Evolutionary conservation across 2,113 vertebrate species (phyloP).

Genomic region (Misgurnus anguillicaudatus): DNA sequence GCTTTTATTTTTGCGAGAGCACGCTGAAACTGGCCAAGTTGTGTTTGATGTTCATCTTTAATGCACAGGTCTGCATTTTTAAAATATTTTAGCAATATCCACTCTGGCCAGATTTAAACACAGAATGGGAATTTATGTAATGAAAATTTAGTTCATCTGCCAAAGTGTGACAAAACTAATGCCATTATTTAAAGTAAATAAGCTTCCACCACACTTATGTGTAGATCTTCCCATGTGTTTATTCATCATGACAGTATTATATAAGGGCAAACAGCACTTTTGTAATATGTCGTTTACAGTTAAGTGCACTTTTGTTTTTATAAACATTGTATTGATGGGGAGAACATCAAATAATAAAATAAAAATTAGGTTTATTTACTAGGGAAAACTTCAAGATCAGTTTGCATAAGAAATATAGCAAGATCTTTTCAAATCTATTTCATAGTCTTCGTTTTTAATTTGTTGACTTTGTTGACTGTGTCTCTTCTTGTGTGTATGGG

Average conservation of each 20-base stretch:
- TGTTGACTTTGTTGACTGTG: not conserved
- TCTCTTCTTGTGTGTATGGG: slow-evolving; percentile 12
- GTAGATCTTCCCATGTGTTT: not conserved
- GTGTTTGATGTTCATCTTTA: not conserved
- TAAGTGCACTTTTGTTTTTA: slow-evolving; percentile 1
- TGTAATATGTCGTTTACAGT: not conserved
- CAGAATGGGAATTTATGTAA: not conserved
- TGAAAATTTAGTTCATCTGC: not conserved
- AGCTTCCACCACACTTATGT: not conserved
- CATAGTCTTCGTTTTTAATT: not conserved
- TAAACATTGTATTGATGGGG: slow-evolving; percentile 4
- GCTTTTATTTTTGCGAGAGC: not conserved
- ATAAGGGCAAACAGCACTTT: not conserved
- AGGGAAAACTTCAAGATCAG: too few species aligned
- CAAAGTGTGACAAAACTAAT: not conserved
- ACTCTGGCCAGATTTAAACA: not conserved
- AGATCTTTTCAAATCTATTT: not conserved
- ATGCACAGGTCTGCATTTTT: not conserved
- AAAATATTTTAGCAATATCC: not conserved
- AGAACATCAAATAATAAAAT: not conserved
- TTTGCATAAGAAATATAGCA: slow-evolving; percentile 16
- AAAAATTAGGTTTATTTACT: not conserved
- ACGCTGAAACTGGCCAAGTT: not conserved
- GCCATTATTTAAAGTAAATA: not conserved
- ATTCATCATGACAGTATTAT: slow-evolving; percentile 16